Percentiles rank a stretch among this genome's conserved stretches.
Evolutionary conservation across 2,113 vertebrate species (phyloP).

Genomic region (Oryzias melastigma): DNA sequence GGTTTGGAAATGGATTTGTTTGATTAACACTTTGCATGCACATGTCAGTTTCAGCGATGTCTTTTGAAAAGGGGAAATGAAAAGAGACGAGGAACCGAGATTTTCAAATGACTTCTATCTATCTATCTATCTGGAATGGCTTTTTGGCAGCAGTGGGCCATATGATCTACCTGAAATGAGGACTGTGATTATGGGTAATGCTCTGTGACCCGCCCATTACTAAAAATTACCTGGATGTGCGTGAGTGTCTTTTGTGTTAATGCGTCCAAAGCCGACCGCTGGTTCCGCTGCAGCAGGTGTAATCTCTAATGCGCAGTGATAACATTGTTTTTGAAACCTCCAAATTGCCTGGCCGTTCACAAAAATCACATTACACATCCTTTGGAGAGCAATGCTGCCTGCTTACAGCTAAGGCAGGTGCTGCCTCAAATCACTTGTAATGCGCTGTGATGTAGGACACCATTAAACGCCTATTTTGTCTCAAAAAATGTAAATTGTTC

Average conservation of each 20-base stretch:
- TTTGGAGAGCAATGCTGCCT: slow-evolving; percentile 34
- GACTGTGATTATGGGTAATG: slow-evolving; percentile 63
- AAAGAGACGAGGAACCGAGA: slow-evolving; percentile 31
- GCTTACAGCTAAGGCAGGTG: slow-evolving; percentile 17
- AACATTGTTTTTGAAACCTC: slow-evolving; percentile 69
- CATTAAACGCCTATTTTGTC: slow-evolving; percentile 27
- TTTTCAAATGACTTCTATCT: neutral
- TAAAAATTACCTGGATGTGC: slow-evolving; percentile 41
- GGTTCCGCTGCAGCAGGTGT: slow-evolving; percentile 29
- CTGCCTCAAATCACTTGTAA: slow-evolving; percentile 22
- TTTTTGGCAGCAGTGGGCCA: neutral
- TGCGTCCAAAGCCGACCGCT: slow-evolving; percentile 13
- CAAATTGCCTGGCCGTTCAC: slow-evolving; percentile 67
- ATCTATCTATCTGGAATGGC: slow-evolving; percentile 3
- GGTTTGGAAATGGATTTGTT: slow-evolving; percentile 70
- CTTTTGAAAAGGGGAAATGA: slow-evolving; percentile 45
- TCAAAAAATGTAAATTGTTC: slow-evolving; percentile 18
- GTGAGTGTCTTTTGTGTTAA: slow-evolving; percentile 22
- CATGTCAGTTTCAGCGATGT: slow-evolving; percentile 46
- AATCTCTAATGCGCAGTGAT: slow-evolving; percentile 65
- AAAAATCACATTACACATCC: slow-evolving; percentile 60
- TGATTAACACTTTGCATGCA: slow-evolving; percentile 69
- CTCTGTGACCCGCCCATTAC: slow-evolving; percentile 56
- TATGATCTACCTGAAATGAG: slow-evolving; percentile 37
- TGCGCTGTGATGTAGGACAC: slow-evolving; percentile 26